phyloP scores from a whole-genome alignment of 2,797 vertebrate species.

The Xerus rutilus region DNA sequence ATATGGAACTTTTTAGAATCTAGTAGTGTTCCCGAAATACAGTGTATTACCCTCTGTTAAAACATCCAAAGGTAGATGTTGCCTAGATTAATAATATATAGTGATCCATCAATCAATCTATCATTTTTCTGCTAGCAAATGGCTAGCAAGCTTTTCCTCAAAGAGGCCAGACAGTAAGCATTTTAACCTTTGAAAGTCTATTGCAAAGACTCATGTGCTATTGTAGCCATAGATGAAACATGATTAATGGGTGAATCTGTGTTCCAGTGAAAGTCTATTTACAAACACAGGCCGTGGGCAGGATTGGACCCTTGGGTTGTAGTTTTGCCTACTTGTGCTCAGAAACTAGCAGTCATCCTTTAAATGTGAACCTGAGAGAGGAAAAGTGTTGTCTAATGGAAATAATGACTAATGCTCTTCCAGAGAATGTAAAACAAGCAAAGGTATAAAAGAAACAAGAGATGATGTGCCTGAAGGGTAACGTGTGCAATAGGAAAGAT shows the following conservation, averaged over 20 bases:
- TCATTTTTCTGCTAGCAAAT: not conserved
- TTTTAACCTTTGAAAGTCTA: not conserved
- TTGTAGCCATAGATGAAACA: not conserved
- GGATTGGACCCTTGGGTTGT: not conserved
- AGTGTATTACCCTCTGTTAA: not conserved
- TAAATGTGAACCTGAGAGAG: not conserved
- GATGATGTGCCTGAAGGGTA: not conserved
- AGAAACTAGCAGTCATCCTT: not conserved
- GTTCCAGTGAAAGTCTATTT: not conserved
- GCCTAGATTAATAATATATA: not conserved
- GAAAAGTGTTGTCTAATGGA: not conserved
- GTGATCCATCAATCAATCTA: not conserved
- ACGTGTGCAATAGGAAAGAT: not conserved
- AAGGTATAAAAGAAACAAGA: not conserved
- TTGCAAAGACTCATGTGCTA: not conserved
- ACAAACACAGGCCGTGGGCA: not conserved
- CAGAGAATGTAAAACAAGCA: not conserved
- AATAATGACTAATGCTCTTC: not conserved
- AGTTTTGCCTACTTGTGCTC: not conserved
- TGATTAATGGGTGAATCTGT: not conserved
- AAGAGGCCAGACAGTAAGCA: not conserved
- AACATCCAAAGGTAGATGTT: not conserved
- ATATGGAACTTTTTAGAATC: not conserved
- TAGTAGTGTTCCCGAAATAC: not conserved
- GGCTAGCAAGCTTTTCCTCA: not conserved